Conservation (phyloP, 2,113 vertebrate species). For the Sinocyclocheilus anshuiensis region DNA sequence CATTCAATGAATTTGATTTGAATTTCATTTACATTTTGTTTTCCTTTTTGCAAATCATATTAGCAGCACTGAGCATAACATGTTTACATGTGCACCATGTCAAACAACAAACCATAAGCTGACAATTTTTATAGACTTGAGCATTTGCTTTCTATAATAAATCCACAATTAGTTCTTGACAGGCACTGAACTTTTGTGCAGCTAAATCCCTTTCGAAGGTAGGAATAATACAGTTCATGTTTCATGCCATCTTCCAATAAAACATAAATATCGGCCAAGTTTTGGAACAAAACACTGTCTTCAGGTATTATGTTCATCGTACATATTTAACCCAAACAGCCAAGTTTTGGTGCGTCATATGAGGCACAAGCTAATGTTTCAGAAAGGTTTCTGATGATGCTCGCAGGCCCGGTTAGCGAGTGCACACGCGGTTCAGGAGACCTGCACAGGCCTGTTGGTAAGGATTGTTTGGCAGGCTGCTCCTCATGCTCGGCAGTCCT, state of each 20-base stretch:
- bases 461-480: conserved; percentile 49
- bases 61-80: neutral
- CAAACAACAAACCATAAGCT: neutral
- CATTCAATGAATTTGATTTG: neutral
- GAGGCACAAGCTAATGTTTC: neutral
- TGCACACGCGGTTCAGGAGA: neutral
- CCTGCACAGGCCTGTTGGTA: conserved; percentile 51
- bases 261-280: neutral
- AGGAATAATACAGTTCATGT: neutral
- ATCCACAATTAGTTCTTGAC: neutral
- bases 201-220: neutral
- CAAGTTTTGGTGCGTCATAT: neutral
- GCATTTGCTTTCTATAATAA: neutral
- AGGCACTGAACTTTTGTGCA: neutral
- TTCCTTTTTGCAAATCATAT: neutral
- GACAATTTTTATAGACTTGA: neutral
- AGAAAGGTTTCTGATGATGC: neutral
- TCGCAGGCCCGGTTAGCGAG: neutral
- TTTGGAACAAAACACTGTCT: neutral
- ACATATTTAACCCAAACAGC: neutral
- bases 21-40: neutral
- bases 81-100: neutral
- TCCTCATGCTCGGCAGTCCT: conserved; percentile 49
- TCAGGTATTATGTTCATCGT: neutral
- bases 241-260: neutral